Evolutionary conservation across 2,888 invertebrate species (phyloP), one percentile per base, ranked within the genome.

Genomic region (Eucera pruinosa): DNA sequence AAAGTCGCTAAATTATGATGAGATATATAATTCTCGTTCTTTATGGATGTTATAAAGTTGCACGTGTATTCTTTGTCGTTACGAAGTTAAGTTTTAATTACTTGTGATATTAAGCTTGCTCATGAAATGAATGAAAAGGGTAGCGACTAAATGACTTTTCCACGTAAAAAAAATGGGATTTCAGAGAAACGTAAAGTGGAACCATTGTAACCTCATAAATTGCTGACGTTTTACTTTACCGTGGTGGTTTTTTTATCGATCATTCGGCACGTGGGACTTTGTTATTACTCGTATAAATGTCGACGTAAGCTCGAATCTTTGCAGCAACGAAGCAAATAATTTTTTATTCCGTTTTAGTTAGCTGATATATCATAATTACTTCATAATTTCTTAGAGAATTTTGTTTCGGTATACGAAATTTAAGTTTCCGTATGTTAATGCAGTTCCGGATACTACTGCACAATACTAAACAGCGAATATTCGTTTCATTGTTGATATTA

Each of bases 221-320:
- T 78, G 87, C 89, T 89, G 88, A 89, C 86, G 84, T 81, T 87
- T 86, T 81, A 80, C 79, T 87, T 87, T 86, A 83, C 69, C 80
- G 79, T 65, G 55, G 73, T 81, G 71, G 80, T 80, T 80, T 78
- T 85, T 85, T 82, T 84, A 89, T 88, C 84, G 89, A 90, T 88
- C 86, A 86, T 85, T 81, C 78, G 60, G 58, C 66, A 78, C 76
- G 68, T 74, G 76, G 69, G 65, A 81, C 65, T 81, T 77, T 81
- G 80, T 87, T 87, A 84, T 86, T 87, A 78, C 81, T 78, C 78
- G 65, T 79, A 83, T 79, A 84, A 83, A 83, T 61, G 83, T 83
- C 74, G 70, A 81, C 70, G 77, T 78, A 77, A 80, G 80, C 72
- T 64, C 23, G 41, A 80, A 74, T 62, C 25, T 13, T 52, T 30